phyloP scores from a whole-genome alignment of 2,888 invertebrate genomes.

The Thymelicus lineola region DNA sequence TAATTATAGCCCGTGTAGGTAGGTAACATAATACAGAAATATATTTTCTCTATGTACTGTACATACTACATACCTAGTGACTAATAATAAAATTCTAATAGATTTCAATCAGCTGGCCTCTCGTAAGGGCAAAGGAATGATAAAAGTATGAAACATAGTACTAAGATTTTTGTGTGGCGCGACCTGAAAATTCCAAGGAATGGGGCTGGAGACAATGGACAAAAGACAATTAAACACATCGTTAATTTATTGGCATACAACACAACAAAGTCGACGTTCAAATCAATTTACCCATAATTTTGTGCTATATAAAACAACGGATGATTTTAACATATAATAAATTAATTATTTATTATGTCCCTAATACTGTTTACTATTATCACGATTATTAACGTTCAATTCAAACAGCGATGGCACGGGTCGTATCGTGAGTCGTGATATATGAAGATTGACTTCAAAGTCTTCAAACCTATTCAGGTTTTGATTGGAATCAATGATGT shows the following conservation, averaged over 20 bases:
- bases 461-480: too few relatives aligned
- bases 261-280: constrained; percentile 32
- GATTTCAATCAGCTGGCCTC: too few relatives aligned
- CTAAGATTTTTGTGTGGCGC: too few relatives aligned
- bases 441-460: too few relatives aligned
- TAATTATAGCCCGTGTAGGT: too few relatives aligned
- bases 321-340: constrained; percentile 25
- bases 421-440: constrained; percentile 16
- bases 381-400: constrained; percentile 24
- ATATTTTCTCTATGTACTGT: too few relatives aligned
- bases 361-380: constrained; percentile 29
- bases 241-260: constrained; percentile 31
- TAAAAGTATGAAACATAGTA: too few relatives aligned
- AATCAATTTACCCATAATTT: constrained; percentile 33
- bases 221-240: constrained; percentile 27
- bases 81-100: too few relatives aligned
- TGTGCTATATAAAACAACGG: constrained; percentile 38
- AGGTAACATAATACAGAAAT: too few relatives aligned
- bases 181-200: background rate
- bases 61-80: too few relatives aligned
- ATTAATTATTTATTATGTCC: constrained; percentile 6
- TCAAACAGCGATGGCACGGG: background rate
- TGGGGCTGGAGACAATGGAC: background rate
- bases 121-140: too few relatives aligned
- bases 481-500: too few relatives aligned